Conservation (phyloP, 2,113 vertebrate genomes). For the Petrocephalus zakoni region DNA sequence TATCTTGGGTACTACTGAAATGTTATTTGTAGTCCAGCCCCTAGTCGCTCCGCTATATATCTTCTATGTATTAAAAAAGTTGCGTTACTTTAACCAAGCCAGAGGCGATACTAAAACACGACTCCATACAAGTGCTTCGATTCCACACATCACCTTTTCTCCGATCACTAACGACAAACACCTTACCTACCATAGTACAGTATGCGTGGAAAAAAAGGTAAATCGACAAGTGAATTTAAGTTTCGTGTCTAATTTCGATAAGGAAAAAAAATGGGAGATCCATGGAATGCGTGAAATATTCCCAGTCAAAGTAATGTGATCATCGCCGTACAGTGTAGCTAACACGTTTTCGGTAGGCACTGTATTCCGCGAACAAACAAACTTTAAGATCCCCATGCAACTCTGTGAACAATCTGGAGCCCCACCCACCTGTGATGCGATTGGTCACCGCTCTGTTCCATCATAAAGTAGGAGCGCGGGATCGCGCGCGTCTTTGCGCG, state of each 20-base stretch:
- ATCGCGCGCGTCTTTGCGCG: neutral
- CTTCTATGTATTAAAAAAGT: conserved; percentile 41
- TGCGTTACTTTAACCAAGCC: conserved; percentile 33
- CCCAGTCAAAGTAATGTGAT: conserved; percentile 56
- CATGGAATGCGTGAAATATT: conserved; percentile 50
- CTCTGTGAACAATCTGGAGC: conserved; percentile 55
- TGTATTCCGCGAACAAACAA: conserved; percentile 72
- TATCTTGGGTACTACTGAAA: conserved; percentile 69
- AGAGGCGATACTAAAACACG: conserved; percentile 25
- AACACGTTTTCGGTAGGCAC: conserved; percentile 72
- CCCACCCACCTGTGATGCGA: conserved; percentile 56
- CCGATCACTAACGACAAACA: conserved; percentile 40
- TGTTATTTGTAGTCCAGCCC: conserved; percentile 55
- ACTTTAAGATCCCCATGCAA: conserved; percentile 70
- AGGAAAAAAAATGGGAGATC: conserved; percentile 45
- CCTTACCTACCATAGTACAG: conserved; percentile 43
- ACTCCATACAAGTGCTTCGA: conserved; percentile 37
- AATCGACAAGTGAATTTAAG: conserved; percentile 40
- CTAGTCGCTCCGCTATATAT: conserved; percentile 45
- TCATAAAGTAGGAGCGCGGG: conserved; percentile 38
- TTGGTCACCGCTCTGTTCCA: conserved; percentile 61
- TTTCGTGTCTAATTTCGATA: conserved; percentile 56
- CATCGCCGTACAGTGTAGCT: conserved; percentile 54
- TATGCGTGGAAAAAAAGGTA: conserved; percentile 34
- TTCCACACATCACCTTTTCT: conserved; percentile 27